Conservation (phyloP, 2,888 invertebrate genomes). For the Lepidonotus clava region DNA sequence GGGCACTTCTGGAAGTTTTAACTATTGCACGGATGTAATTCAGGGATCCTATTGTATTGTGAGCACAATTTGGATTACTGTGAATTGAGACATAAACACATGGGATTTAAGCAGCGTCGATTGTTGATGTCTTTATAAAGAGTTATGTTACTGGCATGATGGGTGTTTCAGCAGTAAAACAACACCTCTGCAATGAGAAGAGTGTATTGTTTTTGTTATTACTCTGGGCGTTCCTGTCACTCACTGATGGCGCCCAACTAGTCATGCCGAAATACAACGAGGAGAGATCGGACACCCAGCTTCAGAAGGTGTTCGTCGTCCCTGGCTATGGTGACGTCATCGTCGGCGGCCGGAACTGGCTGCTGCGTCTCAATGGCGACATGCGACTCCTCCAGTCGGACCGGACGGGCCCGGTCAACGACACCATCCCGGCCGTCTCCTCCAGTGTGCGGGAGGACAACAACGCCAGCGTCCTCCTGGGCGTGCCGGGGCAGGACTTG, state of each 20-base stretch:
- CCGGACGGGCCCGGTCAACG: not conserved
- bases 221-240: no score
- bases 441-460: not conserved
- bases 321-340: conserved; percentile 58
- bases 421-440: not conserved
- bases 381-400: conserved; percentile 51
- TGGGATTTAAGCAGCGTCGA: no score
- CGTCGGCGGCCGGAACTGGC: conserved; percentile 66
- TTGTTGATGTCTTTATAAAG: no score
- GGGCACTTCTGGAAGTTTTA: no score
- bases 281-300: not conserved
- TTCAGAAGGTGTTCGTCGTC: conserved; percentile 37
- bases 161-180: no score
- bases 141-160: no score
- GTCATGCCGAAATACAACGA: not conserved
- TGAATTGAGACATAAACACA: no score
- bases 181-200: no score
- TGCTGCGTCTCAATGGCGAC: conserved; percentile 64
- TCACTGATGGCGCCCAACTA: not conserved
- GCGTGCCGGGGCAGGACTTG: not conserved
- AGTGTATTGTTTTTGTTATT: no score
- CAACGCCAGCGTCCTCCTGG: conserved; percentile 36
- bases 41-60: no score
- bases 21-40: no score
- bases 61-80: no score